phyloP scores from a whole-genome alignment of 2,113 vertebrate species.

The Sinocyclocheilus maitianheensis region DNA sequence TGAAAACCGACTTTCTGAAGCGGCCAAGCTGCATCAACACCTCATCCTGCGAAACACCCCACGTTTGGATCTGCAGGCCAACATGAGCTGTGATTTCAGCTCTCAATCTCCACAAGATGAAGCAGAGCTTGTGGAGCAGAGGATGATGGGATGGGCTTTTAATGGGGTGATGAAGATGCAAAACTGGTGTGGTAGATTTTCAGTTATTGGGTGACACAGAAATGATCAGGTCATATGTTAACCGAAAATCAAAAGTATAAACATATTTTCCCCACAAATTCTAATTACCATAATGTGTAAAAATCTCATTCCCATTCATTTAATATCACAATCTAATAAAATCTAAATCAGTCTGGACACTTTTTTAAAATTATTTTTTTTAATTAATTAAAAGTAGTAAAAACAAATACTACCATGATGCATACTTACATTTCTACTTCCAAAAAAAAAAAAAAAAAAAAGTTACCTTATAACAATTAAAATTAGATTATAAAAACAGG shows the following conservation, averaged over 20 bases:
- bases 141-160: background rate
- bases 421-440: background rate
- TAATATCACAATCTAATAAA: background rate
- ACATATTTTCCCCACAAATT: background rate
- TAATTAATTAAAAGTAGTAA: background rate
- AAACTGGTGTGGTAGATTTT: background rate
- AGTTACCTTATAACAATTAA: background rate
- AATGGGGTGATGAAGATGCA: background rate
- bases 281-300: background rate
- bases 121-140: background rate
- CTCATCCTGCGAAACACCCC: slow-evolving; percentile 2
- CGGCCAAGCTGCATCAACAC: slow-evolving; percentile 26
- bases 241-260: background rate
- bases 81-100: slow-evolving; percentile 10
- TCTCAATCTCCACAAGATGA: background rate
- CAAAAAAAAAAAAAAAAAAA: background rate
- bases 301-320: background rate
- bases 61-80: slow-evolving; percentile 9
- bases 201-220: background rate
- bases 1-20: slow-evolving; percentile 55
- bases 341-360: background rate
- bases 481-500: background rate
- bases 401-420: background rate
- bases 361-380: background rate
- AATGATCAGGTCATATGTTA: background rate